Conservation (phyloP, 2,113 vertebrate genomes). For the Gnathonemus longibarbis region DNA sequence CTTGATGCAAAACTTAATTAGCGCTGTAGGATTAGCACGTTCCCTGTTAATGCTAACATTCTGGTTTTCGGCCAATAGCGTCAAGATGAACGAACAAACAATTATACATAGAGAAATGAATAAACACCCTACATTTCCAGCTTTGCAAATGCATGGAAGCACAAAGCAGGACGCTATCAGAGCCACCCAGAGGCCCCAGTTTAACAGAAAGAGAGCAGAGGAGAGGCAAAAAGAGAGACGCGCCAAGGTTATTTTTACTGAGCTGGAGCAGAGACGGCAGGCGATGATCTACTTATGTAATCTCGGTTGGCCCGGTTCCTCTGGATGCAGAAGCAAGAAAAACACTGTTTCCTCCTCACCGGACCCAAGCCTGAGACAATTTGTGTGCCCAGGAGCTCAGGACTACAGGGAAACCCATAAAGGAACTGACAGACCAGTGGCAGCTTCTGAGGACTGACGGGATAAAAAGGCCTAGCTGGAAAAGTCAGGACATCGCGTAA, state of each 20-base stretch:
- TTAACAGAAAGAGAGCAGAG: neutral
- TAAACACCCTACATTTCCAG: neutral
- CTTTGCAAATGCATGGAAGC: neutral
- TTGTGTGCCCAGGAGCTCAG: neutral
- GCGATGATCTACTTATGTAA: conserved; percentile 21
- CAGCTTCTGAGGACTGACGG: neutral
- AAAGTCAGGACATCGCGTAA: neutral
- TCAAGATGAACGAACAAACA: neutral
- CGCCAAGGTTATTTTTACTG: conserved; percentile 20
- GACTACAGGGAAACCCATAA: neutral
- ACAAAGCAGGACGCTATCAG: neutral
- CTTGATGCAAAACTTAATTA: neutral
- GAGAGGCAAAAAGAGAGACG: neutral
- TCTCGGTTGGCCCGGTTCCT: conserved; percentile 11
- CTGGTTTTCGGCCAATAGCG: neutral
- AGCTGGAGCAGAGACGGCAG: conserved; percentile 6
- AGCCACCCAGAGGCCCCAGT: neutral
- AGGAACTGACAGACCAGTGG: neutral
- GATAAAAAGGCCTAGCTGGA: neutral
- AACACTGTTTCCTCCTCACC: neutral
- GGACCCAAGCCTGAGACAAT: neutral
- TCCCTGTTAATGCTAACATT: neutral
- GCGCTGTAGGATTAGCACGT: neutral
- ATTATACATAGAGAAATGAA: neutral
- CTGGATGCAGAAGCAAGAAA: neutral